A percentile compares a stretch with the other conserved stretches of the same genome.
Conservation (phyloP, 1,140 invertebrate species). For the Tribolium castaneum region DNA sequence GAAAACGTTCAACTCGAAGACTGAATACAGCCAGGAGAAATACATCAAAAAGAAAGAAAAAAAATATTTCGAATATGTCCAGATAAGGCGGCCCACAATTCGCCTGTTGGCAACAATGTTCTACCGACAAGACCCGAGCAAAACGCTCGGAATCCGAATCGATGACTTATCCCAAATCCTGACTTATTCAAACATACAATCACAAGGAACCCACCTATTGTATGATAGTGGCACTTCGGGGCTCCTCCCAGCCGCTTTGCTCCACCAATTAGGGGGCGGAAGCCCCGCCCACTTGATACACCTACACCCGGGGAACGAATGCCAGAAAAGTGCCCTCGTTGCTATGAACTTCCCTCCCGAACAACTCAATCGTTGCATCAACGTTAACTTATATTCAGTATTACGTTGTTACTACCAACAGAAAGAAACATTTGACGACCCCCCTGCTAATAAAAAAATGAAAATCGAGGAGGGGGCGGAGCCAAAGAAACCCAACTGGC, state of each 20-base stretch:
- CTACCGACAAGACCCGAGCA: slow-evolving; percentile 78
- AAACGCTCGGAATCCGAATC: slow-evolving; percentile 83
- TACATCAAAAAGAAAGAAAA: slow-evolving; percentile 94
- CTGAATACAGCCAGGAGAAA: slow-evolving; percentile 93
- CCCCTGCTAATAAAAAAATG: slow-evolving; percentile 50
- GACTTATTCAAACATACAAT: slow-evolving; percentile 81
- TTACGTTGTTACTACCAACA: slow-evolving; percentile 74
- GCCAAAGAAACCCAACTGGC: slow-evolving; percentile 71
- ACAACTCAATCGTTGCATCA: slow-evolving; percentile 73
- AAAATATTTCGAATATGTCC: slow-evolving; percentile 87
- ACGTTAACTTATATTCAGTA: slow-evolving; percentile 79
- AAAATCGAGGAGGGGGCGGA: slow-evolving; percentile 45
- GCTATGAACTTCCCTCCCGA: slow-evolving; percentile 81
- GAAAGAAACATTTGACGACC: slow-evolving; percentile 51
- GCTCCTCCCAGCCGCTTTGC: slow-evolving; percentile 82
- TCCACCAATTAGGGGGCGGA: slow-evolving; percentile 76
- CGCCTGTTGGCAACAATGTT: slow-evolving; percentile 82
- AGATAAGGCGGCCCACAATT: slow-evolving; percentile 80
- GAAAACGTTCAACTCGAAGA: slow-evolving; percentile 86
- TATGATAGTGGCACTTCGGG: slow-evolving; percentile 90
- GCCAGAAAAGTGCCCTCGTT: slow-evolving; percentile 79
- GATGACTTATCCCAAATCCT: slow-evolving; percentile 91
- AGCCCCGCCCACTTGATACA: slow-evolving; percentile 77
- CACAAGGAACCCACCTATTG: slow-evolving; percentile 79
- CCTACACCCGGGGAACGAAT: slow-evolving; percentile 81